Evolutionary conservation across 2,113 vertebrate genomes (phyloP), one percentile per base, ranked within the genome.

Genomic region (Dendrocopos noguchii): DNA sequence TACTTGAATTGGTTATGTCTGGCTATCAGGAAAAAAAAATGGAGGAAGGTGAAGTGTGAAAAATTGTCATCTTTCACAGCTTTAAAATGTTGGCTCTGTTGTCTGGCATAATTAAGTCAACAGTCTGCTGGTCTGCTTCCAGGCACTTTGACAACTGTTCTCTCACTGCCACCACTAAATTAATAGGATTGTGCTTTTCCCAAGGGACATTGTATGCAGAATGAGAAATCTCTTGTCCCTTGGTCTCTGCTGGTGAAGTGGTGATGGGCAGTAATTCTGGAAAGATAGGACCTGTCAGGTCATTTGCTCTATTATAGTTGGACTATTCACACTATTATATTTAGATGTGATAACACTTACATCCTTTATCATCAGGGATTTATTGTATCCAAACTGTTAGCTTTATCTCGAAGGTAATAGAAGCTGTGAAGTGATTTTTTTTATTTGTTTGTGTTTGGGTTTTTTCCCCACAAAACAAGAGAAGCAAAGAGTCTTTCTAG

Each of bases 81-180:
- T 96, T 95, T 90, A 95, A 95, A 97, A 94, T 88, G 85, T 95
- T 96, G 97, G 95, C 95, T 97, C 84, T 93, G 84, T 90, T 80
- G 84, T 94, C 87, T 95, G 74, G 90, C 66, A 77, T 96, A 96
- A 97, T 97, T 96, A 97, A 97, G 94, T 93, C 95, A 97, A 91
- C 93, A 96, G 97, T 97, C 94, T 94, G 71, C 92, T 96, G 97
- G 93, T 94, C 27, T 39, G 80, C 79, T 96, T 97, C 95, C 96
- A 97, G 93, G 76, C 82, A 93, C 46, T 88, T 81, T 95, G 96
- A 96, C 88, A 97, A 97, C 90, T 91, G 84, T 96, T 95, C 87
- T 89, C 93, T 97, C 82, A 73, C 82, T 89, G 88, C 85, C 84
- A 92, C 79, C 31, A 87, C 67, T 79, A 94, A 97, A 96, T 95